A percentile compares a stretch with the other conserved stretches of the same genome.
These are phyloP conservation scores for Heliothis subflexa DNA, from an alignment of 1,140 invertebrate species.

Conservation along the genomic window DNA sequence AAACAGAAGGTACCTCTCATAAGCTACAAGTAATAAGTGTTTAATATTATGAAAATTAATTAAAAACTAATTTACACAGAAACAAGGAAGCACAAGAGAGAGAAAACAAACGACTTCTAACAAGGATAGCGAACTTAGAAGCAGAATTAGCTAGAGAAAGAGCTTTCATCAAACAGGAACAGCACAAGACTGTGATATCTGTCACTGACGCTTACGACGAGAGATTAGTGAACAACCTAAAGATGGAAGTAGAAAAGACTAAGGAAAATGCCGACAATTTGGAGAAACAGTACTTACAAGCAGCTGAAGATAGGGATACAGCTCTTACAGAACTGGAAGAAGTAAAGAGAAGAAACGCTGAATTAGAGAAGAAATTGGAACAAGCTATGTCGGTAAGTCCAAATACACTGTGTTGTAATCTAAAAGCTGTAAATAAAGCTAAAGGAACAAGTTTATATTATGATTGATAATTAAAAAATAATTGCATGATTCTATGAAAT, in stretches of 20 bases:
- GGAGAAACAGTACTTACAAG: slow-evolving; percentile 91
- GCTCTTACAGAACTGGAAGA: slow-evolving; percentile 92
- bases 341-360: slow-evolving; percentile 90
- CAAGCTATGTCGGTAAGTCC: slow-evolving; percentile 86
- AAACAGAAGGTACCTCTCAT: too few relatives aligned
- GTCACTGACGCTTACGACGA: slow-evolving; percentile 86
- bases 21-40: neutral
- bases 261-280: slow-evolving; percentile 92
- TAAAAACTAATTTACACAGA: slow-evolving; percentile 69
- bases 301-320: slow-evolving; percentile 91
- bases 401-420: neutral
- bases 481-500: neutral
- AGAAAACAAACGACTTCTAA: slow-evolving; percentile 93
- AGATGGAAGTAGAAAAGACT: slow-evolving; percentile 91
- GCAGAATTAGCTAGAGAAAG: slow-evolving; percentile 91
- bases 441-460: too few relatives aligned
- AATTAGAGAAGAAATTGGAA: slow-evolving; percentile 91
- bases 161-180: slow-evolving; percentile 87
- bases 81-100: slow-evolving; percentile 94
- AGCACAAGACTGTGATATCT: slow-evolving; percentile 87
- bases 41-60: neutral
- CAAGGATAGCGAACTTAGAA: slow-evolving; percentile 92
- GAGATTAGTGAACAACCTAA: slow-evolving; percentile 89
- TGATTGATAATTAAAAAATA: neutral
- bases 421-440: neutral